phyloP scores from a whole-genome alignment of 2,888 invertebrate genomes.

The Hofmannophila pseudospretella region DNA sequence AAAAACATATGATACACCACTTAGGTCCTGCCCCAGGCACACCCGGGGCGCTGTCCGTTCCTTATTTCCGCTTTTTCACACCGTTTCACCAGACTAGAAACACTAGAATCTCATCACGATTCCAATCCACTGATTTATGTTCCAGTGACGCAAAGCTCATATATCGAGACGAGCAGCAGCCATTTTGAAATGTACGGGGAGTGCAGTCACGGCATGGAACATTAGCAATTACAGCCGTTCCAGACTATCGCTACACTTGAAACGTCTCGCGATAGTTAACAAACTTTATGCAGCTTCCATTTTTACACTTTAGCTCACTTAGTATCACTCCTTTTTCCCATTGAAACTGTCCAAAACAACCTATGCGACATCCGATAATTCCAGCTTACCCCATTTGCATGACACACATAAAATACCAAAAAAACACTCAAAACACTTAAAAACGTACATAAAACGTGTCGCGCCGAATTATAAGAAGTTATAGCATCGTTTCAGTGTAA shows the following conservation, averaged over 20 bases:
- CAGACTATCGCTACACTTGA: conserved; percentile 42
- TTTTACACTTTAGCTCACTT: conserved; percentile 64
- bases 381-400: conserved; percentile 85
- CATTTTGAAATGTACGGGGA: conserved; percentile 80
- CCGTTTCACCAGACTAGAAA: conserved; percentile 56
- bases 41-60: conserved; percentile 48
- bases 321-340: conserved; percentile 69
- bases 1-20: conserved; percentile 76
- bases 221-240: conserved; percentile 65
- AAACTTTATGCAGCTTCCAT: conserved; percentile 65
- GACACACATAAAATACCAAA: conserved; percentile 83
- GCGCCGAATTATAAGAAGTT: conserved; percentile 69
- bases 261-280: conserved; percentile 43
- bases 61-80: conserved; percentile 58
- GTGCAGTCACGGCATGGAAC: conserved; percentile 78
- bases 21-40: conserved; percentile 52
- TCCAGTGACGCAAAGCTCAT: conserved; percentile 80
- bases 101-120: conserved; percentile 58
- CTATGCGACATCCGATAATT: conserved; percentile 78
- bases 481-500: conserved; percentile 73
- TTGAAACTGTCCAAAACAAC: conserved; percentile 78
- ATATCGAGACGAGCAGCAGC: conserved; percentile 79
- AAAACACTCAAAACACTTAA: conserved; percentile 75
- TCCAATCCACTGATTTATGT: conserved; percentile 70
- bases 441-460: conserved; percentile 72